Base-by-base conservation (phyloP, 2,888 invertebrate species). In the Cyaniris semiargus region DNA sequence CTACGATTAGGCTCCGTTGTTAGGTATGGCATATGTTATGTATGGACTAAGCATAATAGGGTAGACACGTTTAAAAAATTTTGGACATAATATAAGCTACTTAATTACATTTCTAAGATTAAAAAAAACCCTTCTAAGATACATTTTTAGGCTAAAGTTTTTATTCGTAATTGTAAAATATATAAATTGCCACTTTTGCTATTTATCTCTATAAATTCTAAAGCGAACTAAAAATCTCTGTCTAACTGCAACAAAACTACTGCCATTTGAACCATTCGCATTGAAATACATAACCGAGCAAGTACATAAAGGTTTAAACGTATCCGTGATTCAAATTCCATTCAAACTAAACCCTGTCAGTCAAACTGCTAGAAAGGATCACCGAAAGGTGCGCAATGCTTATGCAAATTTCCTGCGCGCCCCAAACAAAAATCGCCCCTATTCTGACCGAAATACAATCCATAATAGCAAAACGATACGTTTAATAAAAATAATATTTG, bases 311-410 rank as follows among this genome's bases (percentile, higher is more conserved):
- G 77, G 80, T 81, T 83, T 80, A 66, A 66, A 66, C 66, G 66
- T 53, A 82, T 82, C 81, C 81, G 71, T 80, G 82, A 83, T 84
- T 84, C 83, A 81, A 86, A 84, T 85, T 86, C 84, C 81, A 85
- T 83, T 83, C 83, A 83, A 83, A 78, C 81, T 83, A 84, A 84
- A 83, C 83, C 84, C 85, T 84, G 93, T 92, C 93, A 92, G 89
- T 93, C 93, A 93, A 92, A 85, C 88, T 86, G 90, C 89, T 88
- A 87, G 86, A 89, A 89, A 86, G 92, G 89, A 92, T 91, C 91
- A 89, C 85, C 85, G 84, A 92, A 93, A 93, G 93, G 93, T 93
- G 93, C 89, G 90, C 90, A 82, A 81, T 82, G 85, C 86, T 87
- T 93, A 93, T 93, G 93, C 93, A 93, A 93, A 93, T 93, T 93